Evolutionary conservation across 2,113 vertebrate species (phyloP).

Genomic region (Bubo blakistoni): DNA sequence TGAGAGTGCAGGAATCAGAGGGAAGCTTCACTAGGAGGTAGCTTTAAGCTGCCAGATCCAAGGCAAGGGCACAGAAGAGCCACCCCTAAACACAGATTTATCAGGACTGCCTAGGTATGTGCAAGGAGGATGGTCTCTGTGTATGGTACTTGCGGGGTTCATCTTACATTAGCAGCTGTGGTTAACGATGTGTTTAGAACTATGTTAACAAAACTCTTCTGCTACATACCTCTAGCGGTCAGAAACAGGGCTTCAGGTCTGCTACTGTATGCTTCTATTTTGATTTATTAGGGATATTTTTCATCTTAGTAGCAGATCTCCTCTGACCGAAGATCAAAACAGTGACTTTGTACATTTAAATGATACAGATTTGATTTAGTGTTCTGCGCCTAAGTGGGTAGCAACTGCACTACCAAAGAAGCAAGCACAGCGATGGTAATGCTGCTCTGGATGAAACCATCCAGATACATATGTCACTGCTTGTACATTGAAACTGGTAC

Average conservation of each 20-base stretch:
- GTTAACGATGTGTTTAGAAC: neutral
- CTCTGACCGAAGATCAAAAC: neutral
- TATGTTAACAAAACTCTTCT: neutral
- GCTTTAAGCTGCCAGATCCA: neutral
- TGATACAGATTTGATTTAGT: neutral
- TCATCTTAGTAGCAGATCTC: neutral
- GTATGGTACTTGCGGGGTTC: accelerated
- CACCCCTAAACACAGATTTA: neutral
- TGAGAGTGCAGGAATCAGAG: neutral
- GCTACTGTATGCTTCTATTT: neutral
- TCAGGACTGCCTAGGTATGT: neutral
- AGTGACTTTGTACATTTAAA: neutral
- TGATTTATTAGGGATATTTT: neutral
- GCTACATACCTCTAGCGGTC: neutral
- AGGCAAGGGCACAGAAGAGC: neutral
- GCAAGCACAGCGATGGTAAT: neutral
- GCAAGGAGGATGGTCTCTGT: neutral
- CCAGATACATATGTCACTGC: neutral
- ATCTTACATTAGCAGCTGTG: neutral
- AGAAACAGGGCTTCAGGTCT: neutral
- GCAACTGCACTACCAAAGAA: neutral
- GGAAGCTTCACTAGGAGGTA: neutral
- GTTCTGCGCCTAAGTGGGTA: neutral
- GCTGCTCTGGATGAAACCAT: neutral
- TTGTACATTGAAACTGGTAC: neutral